Evolutionary conservation across 2,888 invertebrate genomes (phyloP).

Genomic region (Margaritifera margaritifera): DNA sequence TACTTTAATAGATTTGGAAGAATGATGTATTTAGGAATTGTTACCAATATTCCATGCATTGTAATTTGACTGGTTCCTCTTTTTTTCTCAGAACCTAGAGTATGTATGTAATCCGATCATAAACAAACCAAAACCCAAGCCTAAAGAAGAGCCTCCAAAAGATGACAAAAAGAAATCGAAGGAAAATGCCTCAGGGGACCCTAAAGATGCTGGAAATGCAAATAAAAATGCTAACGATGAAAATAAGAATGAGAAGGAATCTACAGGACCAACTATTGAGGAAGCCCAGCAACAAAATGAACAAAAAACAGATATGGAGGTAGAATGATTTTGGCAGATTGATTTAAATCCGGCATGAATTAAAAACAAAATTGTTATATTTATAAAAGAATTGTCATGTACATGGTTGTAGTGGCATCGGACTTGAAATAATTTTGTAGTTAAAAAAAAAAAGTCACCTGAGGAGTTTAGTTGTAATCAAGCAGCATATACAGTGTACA

Average conservation of each 20-base stretch:
- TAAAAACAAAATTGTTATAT: too few species aligned
- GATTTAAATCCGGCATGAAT: too few species aligned
- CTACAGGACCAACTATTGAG: not conserved
- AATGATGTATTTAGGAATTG: too few species aligned
- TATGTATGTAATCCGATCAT: slow-evolving; percentile 81
- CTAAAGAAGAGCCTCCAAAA: slow-evolving; percentile 84
- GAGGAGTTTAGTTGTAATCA: too few species aligned
- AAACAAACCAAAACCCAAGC: slow-evolving; percentile 93
- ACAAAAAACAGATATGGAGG: slow-evolving; percentile 59
- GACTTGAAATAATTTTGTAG: too few species aligned
- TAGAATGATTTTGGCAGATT: slow-evolving; percentile 52
- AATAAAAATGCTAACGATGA: slow-evolving; percentile 7
- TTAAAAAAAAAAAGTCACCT: too few species aligned
- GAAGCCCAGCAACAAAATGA: slow-evolving; percentile 23
- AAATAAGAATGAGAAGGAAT: slow-evolving; percentile 3
- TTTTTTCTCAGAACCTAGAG: slow-evolving; percentile 75
- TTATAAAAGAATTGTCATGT: too few species aligned
- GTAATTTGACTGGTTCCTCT: not conserved
- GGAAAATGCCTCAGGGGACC: slow-evolving; percentile 3
- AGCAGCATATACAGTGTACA: too few species aligned
- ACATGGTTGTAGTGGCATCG: too few species aligned
- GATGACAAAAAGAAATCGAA: slow-evolving; percentile 45
- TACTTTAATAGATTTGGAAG: too few species aligned
- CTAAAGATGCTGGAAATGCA: slow-evolving; percentile 27
- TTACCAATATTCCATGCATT: not conserved